Evolutionary conservation across 2,888 invertebrate species (phyloP).

Genomic region (Parasteatoda lunata): DNA sequence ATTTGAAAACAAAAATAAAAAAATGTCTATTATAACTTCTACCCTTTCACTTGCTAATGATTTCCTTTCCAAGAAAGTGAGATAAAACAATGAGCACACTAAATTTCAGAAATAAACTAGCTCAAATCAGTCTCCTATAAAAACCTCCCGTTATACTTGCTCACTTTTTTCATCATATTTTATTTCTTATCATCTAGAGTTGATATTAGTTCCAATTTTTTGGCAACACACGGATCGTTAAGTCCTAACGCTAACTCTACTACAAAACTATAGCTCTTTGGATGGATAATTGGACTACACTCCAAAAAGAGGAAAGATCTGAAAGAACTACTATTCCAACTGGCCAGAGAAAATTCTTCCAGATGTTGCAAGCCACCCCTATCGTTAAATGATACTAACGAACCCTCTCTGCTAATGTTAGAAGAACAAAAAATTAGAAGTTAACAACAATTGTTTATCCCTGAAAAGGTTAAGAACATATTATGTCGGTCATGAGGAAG

Average conservation of each 20-base stretch:
- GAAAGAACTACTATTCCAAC: conserved; percentile 15
- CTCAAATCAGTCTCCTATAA: conserved; percentile 29
- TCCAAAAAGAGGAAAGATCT: conserved; percentile 29
- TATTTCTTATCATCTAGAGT: conserved; percentile 36
- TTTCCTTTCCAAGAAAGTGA: conserved; percentile 36
- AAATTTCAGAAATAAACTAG: conserved; percentile 41
- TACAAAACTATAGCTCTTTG: not conserved
- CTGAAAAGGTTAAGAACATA: conserved; percentile 21
- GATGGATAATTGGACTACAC: conserved; percentile 46
- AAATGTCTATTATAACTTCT: conserved; percentile 18
- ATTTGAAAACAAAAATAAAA: too few relatives aligned
- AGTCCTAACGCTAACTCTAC: conserved; percentile 40
- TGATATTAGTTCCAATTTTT: conserved; percentile 59
- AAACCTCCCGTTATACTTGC: conserved; percentile 24
- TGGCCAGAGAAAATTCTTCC: conserved; percentile 23
- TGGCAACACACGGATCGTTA: conserved; percentile 56
- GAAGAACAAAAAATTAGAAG: conserved; percentile 25
- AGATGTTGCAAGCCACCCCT: conserved; percentile 45
- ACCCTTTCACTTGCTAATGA: conserved; percentile 39
- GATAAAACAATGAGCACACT: conserved; percentile 45
- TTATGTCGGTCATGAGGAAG: not conserved
- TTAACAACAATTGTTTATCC: conserved; percentile 38
- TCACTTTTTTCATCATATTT: conserved; percentile 21
- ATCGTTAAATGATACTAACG: conserved; percentile 49
- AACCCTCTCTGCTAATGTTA: conserved; percentile 41